Evolutionary conservation across 2,797 vertebrate genomes (phyloP).

Genomic region (Potorous gilbertii): DNA sequence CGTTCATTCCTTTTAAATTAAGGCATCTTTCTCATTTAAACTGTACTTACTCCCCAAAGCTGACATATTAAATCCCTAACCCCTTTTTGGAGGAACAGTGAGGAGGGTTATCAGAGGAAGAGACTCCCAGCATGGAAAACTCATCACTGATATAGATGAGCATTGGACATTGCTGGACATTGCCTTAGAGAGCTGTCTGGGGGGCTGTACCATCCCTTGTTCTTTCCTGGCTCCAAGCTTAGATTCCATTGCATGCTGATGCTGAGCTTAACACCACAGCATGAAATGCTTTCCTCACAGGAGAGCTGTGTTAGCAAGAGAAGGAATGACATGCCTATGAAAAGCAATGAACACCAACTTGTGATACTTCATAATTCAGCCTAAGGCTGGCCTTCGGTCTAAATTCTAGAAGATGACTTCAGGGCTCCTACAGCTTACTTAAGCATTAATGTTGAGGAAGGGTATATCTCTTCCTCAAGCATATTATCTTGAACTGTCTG

Average conservation of each 20-base stretch:
- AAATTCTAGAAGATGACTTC: background rate
- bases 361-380: background rate
- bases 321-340: background rate
- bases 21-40: background rate
- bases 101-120: background rate
- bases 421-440: background rate
- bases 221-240: background rate
- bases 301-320: background rate
- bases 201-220: background rate
- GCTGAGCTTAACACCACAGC: background rate
- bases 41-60: background rate
- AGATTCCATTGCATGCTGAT: background rate
- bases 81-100: background rate
- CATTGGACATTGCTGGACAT: background rate
- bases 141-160: background rate
- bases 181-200: background rate
- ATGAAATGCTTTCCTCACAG: background rate
- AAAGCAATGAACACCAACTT: background rate
- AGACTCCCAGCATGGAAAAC: background rate
- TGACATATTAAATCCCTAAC: background rate
- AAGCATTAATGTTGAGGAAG: background rate
- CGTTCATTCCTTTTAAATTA: background rate
- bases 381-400: background rate
- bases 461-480: background rate
- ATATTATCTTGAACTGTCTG: rapidly evolving